Percentiles rank a stretch among this genome's conserved stretches.
Evolutionary conservation across 2,888 invertebrate genomes (phyloP).

Genomic region (Stenodema calcarata): DNA sequence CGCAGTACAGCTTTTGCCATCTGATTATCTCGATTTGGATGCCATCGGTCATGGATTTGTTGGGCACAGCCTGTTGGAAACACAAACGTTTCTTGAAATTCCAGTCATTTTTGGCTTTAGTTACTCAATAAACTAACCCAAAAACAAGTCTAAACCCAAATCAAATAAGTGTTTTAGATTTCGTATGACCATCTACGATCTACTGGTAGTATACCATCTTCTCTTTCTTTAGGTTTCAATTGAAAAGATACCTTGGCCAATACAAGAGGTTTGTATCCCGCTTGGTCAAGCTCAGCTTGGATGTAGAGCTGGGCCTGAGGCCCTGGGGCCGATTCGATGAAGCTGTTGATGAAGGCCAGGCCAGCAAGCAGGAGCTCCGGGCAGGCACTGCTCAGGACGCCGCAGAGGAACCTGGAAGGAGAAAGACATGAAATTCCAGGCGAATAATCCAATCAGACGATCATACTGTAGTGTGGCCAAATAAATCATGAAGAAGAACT

Average conservation of each 20-base stretch:
- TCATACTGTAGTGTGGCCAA: too few relatives aligned
- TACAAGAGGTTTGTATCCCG: slow-evolving; percentile 72
- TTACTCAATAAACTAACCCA: too few relatives aligned
- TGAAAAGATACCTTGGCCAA: slow-evolving; percentile 65
- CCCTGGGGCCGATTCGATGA: slow-evolving; percentile 77
- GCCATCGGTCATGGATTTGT: slow-evolving; percentile 63
- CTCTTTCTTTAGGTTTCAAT: too few relatives aligned
- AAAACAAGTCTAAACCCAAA: too few relatives aligned
- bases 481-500: too few relatives aligned
- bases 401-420: slow-evolving; percentile 71
- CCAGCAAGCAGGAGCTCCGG: slow-evolving; percentile 81
- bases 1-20: slow-evolving; percentile 79
- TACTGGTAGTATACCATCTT: too few relatives aligned
- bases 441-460: too few relatives aligned
- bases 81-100: too few relatives aligned
- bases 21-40: slow-evolving; percentile 74
- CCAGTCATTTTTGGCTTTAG: too few relatives aligned
- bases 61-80: slow-evolving; percentile 31
- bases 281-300: slow-evolving; percentile 79
- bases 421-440: too few relatives aligned
- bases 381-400: slow-evolving; percentile 78
- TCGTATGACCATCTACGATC: too few relatives aligned
- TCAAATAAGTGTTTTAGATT: too few relatives aligned
- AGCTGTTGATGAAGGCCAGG: slow-evolving; percentile 82
- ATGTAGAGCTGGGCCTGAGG: slow-evolving; percentile 81